phyloP scores from a whole-genome alignment of 2,888 invertebrate species.

The Platycheirus albimanus region DNA sequence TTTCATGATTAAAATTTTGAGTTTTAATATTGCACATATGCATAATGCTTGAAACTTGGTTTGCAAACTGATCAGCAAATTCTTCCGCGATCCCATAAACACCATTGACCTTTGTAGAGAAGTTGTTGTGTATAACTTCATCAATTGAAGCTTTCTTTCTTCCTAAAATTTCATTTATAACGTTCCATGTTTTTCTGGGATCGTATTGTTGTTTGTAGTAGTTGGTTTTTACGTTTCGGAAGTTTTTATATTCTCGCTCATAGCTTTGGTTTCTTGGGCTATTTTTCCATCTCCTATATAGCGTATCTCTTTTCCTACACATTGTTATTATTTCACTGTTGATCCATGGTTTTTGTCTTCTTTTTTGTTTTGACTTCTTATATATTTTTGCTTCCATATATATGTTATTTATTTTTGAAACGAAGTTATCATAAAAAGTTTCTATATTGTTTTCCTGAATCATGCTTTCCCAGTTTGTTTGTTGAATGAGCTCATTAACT shows the following conservation, averaged over 20 bases:
- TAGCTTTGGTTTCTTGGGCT: conserved; percentile 15
- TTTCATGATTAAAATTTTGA: conserved; percentile 2
- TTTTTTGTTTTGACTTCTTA: conserved; percentile 17
- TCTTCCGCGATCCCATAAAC: not conserved
- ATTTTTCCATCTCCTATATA: conserved; percentile 34
- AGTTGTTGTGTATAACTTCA: conserved; percentile 8
- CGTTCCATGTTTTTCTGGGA: conserved; percentile 20
- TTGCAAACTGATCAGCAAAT: conserved; percentile 13
- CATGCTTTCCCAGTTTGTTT: conserved; percentile 14
- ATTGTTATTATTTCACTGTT: conserved; percentile 1
- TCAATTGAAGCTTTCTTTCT: conserved; percentile 21
- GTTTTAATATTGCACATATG: too few species aligned
- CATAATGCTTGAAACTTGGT: not conserved
- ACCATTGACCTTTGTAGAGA: not conserved
- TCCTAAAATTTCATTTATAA: conserved; percentile 12
- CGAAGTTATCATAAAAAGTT: conserved; percentile 12
- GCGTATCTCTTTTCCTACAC: conserved; percentile 12
- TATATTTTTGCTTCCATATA: conserved; percentile 3
- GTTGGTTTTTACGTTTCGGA: conserved; percentile 18
- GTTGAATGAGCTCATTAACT: not conserved
- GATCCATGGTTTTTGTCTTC: not conserved
- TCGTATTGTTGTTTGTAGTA: conserved; percentile 13
- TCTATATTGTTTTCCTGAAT: conserved; percentile 15
- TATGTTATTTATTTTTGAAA: conserved; percentile 2
- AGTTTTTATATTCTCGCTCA: conserved; percentile 6